Conservation (phyloP, 2,888 invertebrate species). For the Melinopterus prodromus region DNA sequence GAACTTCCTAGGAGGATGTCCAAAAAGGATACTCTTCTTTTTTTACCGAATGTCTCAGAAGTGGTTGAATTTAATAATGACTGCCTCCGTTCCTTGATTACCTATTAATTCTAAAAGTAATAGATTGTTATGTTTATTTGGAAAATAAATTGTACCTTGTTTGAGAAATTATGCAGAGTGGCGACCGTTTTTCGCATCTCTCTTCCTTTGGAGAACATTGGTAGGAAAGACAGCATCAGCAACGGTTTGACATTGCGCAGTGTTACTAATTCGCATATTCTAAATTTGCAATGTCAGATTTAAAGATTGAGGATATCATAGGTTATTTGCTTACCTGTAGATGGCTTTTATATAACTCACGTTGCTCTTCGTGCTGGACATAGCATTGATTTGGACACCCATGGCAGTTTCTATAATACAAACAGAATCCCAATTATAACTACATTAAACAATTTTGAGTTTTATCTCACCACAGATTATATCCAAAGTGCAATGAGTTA, state of each 20-base stretch:
- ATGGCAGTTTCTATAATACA: slow-evolving; percentile 65
- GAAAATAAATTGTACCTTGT: slow-evolving; percentile 11
- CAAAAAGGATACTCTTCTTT: slow-evolving; percentile 46
- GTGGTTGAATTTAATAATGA: background rate
- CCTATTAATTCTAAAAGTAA: background rate
- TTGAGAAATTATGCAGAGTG: slow-evolving; percentile 60
- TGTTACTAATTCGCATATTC: slow-evolving; percentile 36
- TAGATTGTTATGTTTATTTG: background rate
- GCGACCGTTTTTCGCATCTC: slow-evolving; percentile 58
- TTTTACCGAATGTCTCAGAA: slow-evolving; percentile 36
- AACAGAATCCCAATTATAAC: background rate
- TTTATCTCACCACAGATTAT: slow-evolving; percentile 52
- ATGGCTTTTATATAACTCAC: slow-evolving; percentile 61
- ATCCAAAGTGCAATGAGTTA: slow-evolving; percentile 51
- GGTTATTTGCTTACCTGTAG: slow-evolving; percentile 50
- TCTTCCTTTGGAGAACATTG: slow-evolving; percentile 56
- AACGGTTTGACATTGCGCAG: slow-evolving; percentile 56
- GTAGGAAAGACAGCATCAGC: slow-evolving; percentile 61
- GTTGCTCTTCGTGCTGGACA: slow-evolving; percentile 53
- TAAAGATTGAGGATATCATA: background rate
- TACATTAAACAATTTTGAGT: too few relatives aligned
- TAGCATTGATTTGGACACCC: slow-evolving; percentile 63
- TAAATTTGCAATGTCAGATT: slow-evolving; percentile 13
- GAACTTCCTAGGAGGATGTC: slow-evolving; percentile 49
- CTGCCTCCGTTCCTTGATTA: slow-evolving; percentile 25